Evolutionary conservation across 2,113 vertebrate genomes (phyloP).

Genomic region (Hemicordylus capensis): DNA sequence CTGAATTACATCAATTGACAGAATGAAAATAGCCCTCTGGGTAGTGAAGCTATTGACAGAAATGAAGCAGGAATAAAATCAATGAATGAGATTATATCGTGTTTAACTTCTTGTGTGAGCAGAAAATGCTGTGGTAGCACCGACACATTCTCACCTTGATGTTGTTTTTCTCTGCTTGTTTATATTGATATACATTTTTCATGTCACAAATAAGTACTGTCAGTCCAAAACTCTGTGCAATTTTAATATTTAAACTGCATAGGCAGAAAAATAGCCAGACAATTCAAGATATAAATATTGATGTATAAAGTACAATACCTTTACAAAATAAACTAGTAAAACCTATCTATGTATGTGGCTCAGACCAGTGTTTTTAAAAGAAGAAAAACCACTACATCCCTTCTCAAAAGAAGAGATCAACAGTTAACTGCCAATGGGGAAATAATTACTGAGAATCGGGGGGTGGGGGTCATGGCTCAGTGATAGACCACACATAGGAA

Average conservation of each 20-base stretch:
- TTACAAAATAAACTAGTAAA: background rate
- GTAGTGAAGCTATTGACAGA: background rate
- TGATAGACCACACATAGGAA: background rate
- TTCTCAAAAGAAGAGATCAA: background rate
- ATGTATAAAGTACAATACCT: background rate
- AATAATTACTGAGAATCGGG: background rate
- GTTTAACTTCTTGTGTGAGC: background rate
- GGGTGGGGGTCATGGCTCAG: background rate
- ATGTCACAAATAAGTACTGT: background rate
- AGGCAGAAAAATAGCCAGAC: background rate
- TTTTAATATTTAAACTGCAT: slow-evolving; percentile 14
- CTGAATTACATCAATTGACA: background rate
- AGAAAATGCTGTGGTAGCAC: background rate
- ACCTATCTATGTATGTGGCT: background rate
- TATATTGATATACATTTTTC: background rate
- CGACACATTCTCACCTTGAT: background rate
- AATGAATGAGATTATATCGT: background rate
- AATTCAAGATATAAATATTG: slow-evolving; percentile 9
- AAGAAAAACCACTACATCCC: background rate
- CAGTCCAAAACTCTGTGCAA: background rate
- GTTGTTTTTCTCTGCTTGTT: background rate
- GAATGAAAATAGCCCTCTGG: background rate
- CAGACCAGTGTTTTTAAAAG: background rate
- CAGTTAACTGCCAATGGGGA: background rate
- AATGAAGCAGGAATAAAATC: background rate